phyloP scores from a whole-genome alignment of 1,140 invertebrate species.

The Wasmannia auropunctata region DNA sequence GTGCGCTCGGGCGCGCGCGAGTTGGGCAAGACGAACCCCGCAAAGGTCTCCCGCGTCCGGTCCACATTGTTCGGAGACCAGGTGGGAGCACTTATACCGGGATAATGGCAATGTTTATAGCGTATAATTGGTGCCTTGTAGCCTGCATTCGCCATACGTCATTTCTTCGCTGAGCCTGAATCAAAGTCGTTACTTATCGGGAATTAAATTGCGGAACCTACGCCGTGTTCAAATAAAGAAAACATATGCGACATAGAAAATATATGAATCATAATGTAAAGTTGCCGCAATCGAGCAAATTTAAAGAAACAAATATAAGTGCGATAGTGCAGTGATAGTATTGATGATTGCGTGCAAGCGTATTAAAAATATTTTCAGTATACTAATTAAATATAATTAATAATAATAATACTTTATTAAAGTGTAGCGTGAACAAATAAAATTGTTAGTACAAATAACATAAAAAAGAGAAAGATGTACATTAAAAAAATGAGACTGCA shows the following conservation, averaged over 20 bases:
- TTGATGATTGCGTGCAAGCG: too few relatives aligned
- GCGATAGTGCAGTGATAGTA: too few relatives aligned
- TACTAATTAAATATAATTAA: too few relatives aligned
- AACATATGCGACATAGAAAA: not conserved
- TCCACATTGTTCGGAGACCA: slow-evolving; percentile 66
- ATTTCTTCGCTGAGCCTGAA: not conserved
- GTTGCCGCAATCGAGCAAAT: not conserved
- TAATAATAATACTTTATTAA: too few relatives aligned
- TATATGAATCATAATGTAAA: not conserved
- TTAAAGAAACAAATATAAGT: not conserved
- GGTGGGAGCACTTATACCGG: slow-evolving; percentile 69
- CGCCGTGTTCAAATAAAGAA: not conserved
- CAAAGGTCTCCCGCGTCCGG: slow-evolving; percentile 67
- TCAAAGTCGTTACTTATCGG: slow-evolving; percentile 7
- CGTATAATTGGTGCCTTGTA: slow-evolving; percentile 64
- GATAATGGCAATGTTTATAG: slow-evolving; percentile 66
- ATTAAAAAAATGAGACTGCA: too few relatives aligned
- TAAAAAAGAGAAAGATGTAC: too few relatives aligned
- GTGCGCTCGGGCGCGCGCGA: slow-evolving; percentile 24
- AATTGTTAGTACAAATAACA: too few relatives aligned
- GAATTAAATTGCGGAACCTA: not conserved
- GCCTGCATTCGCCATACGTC: slow-evolving; percentile 52
- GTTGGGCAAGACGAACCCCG: slow-evolving; percentile 67
- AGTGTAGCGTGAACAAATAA: too few relatives aligned
- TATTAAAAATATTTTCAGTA: too few relatives aligned